Base-by-base conservation (phyloP, 2,888 invertebrate genomes). In the Sinotaia quadrata region DNA sequence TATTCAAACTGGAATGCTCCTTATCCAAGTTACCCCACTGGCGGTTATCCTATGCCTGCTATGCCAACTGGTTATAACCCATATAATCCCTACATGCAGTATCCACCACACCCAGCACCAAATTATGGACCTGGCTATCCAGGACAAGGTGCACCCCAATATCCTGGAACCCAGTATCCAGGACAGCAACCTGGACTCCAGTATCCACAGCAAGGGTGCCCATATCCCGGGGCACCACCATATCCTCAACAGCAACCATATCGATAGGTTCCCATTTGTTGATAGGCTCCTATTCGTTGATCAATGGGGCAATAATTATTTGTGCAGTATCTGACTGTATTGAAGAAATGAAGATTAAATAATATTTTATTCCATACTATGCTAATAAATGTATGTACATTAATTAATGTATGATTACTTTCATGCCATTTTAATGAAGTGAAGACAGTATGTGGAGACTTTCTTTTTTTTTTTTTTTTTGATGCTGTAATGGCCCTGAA, bases 61-160 rank as follows among this genome's bases (percentile, higher is more conserved):
- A 78, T 82, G 79, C 82, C 84, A 12, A 76, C 81, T 1, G 81
- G 81, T 4, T 81, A 67, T 57, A 75, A 79, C 68, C 74, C 83
- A 0, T 80, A 80, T 67, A 82, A 82, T 56, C 84, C 82, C 15
- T 83, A 82, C 72, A 82, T 81, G 80, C 71, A 75, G 27, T 75
- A 75, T 62, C 68, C 66, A 4, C 74, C 69, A 18, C 73, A 70
- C 29, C 57, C 54, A 1, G 61, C 71, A 15, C 66, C 69, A 41
- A 44, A 29, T 24, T 47, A 58, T 24, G 60, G 60, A 1, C 68
- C 60, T 21, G 72, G 72, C 12, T 77, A 77, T 66, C 73, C 72
- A n/a, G 54, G 56, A 36, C 62, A 62, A 34, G 74, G 74, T 21
- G 69, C 72, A 4, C 75, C 72, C 27, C 73, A 73, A 1, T 75